Evolutionary conservation across 2,888 invertebrate genomes (phyloP), one percentile per base, ranked within the genome.

Genomic region (Ochropacha duplaris): DNA sequence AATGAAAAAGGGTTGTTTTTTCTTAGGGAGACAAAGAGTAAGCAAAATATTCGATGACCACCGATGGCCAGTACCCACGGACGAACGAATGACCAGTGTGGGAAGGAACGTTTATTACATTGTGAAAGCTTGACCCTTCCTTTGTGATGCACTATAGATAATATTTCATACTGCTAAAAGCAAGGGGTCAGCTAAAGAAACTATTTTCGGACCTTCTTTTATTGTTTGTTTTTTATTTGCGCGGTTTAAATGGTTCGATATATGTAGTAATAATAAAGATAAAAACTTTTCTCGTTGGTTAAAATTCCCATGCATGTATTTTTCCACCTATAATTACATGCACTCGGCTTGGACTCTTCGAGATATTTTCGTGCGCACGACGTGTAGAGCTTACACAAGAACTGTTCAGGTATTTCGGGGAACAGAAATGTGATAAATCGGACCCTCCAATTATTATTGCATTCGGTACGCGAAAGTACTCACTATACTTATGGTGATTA

Each of bases 381-480:
- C 86, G 86, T 83, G 87, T 86, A 90, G 87, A 85, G 89, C 86
- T 88, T 89, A 78, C 88, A 87, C 86, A 90, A 91, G 87, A 89
- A 89, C 81, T 87, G 88, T 87, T 87, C 89, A 81, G 86, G 81
- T 86, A 72, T 86, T 92, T 92, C 92, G 84, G 86, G 87, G 92
- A 92, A 92, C 84, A 84, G 83, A 72, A 81, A 88, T 88, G 90
- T 92, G 92, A 91, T 91, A 90, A 92, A 90, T 89, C 88, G 89
- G 84, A 88, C 88, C 90, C 90, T 80, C 90, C 90, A 91, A 91
- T 92, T 91, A 92, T 91, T 88, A 87, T 90, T 85, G 86, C 87
- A 90, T 90, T 91, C 87, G 84, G 89, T 86, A 81, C 85, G 84
- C 83, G 87, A 90, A 89, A 87, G 88, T 88, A 83, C 85, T 88